Conservation (phyloP, 1,140 invertebrate species). For the Homarus americanus region DNA sequence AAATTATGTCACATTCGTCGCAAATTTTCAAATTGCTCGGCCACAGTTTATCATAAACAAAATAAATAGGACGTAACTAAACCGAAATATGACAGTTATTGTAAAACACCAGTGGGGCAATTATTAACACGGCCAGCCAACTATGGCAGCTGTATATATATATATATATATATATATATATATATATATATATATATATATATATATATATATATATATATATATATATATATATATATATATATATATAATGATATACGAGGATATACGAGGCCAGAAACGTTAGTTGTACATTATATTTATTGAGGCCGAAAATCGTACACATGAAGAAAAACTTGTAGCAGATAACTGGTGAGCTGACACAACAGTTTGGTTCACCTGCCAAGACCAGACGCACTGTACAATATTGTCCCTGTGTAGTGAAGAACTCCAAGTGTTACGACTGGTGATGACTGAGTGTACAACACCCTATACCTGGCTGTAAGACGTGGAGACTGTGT, state of each 20-base stretch:
- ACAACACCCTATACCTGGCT: too few relatives aligned
- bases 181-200: conserved; percentile 22
- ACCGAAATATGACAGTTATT: conserved; percentile 1
- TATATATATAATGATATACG: too few relatives aligned
- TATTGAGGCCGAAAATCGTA: too few relatives aligned
- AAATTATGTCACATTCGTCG: background rate
- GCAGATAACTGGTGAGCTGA: too few relatives aligned
- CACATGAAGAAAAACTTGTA: too few relatives aligned
- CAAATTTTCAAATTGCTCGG: background rate
- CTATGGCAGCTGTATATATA: background rate
- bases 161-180: conserved; percentile 4
- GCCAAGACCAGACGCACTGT: too few relatives aligned
- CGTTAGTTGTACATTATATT: too few relatives aligned
- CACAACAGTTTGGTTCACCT: too few relatives aligned
- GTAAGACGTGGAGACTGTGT: too few relatives aligned
- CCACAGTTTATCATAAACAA: background rate
- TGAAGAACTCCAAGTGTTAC: too few relatives aligned
- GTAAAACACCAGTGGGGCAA: background rate
- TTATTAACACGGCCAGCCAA: background rate
- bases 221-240: conserved; percentile 27
- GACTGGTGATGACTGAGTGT: too few relatives aligned
- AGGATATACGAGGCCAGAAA: background rate
- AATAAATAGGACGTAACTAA: background rate
- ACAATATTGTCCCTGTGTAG: too few relatives aligned
- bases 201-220: conserved; percentile 20